Percentiles rank a stretch among this genome's conserved stretches.
Evolutionary conservation across 2,797 vertebrate genomes (phyloP).

Genomic region (Merluccius polli): DNA sequence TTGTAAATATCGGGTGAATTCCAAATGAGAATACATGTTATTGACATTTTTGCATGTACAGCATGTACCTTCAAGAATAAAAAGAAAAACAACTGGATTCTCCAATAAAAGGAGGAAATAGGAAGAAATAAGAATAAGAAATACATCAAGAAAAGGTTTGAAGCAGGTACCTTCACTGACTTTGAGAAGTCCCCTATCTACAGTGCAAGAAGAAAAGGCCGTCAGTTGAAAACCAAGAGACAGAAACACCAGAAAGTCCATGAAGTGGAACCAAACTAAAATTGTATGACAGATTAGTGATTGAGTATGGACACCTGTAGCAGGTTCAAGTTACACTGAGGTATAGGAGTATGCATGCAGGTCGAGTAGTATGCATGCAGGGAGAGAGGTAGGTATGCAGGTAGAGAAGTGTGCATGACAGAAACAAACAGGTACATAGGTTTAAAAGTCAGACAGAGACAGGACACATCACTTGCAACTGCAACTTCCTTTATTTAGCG

Average conservation of each 20-base stretch:
- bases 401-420: too few relatives aligned
- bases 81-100: neutral
- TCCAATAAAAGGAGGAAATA: neutral
- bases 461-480: too few relatives aligned
- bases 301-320: neutral
- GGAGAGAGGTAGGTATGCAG: too few relatives aligned
- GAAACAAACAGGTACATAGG: neutral
- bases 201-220: slow-evolving; percentile 40
- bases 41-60: neutral
- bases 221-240: slow-evolving; percentile 13
- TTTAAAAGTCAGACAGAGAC: neutral
- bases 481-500: too few relatives aligned
- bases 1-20: neutral
- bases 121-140: too few relatives aligned
- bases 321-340: neutral
- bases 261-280: neutral
- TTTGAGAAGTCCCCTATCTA: slow-evolving; percentile 83
- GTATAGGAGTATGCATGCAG: too few relatives aligned
- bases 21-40: neutral
- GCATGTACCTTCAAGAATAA: neutral
- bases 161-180: slow-evolving; percentile 77
- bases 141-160: slow-evolving; percentile 13
- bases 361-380: too few relatives aligned
- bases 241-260: neutral
- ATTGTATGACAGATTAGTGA: neutral